Base-by-base conservation (phyloP, 2,888 invertebrate genomes). In the Acleris holmiana region DNA sequence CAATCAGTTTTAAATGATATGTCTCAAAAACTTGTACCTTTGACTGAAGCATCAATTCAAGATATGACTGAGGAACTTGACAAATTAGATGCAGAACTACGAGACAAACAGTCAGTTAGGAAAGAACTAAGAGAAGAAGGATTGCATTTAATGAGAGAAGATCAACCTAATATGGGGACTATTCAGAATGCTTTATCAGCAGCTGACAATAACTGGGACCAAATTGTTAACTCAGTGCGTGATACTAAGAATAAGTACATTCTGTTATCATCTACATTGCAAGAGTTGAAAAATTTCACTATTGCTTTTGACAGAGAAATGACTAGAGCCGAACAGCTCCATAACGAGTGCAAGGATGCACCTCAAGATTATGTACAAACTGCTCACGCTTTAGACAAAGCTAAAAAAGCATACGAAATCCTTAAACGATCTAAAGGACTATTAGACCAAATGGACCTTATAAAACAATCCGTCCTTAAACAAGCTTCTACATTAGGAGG, bases 131-230 rank as follows among this genome's bases (percentile, higher is more conserved):
- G 96, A 74, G 95, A 95, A 76, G 96, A 97, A 89, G 97, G 97
- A 0, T 93, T 96, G 61, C 93, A 95, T 74, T 86, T 97, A 70
- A 95, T 97, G 95, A 95, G 96, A 78, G 95, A 96, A 88, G 96
- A 98, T 86, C 95, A 96, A 76, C 94, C 95, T 58, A 96, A 96
- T 72, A 95, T 96, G 85, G 95, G 96, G 0, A 94, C 95, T 0
- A 95, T 98, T 67, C 98, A 98, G 84, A 96, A 96, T 73, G 95
- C 95, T 53, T 85, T 98, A 0, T 93, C 97, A 0, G 94, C 96
- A 0, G 94, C 97, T 48, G 97, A 98, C 76, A 94, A 95, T 61
- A 95, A 95, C 71, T 98, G 96, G 95, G 97, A 97, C 79, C 95
- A 95, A 83, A 91, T 96, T 1, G 95, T 95, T 58, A 95, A 96